Base-by-base conservation (phyloP, 1,140 invertebrate genomes). In the Drosophila simulans region DNA sequence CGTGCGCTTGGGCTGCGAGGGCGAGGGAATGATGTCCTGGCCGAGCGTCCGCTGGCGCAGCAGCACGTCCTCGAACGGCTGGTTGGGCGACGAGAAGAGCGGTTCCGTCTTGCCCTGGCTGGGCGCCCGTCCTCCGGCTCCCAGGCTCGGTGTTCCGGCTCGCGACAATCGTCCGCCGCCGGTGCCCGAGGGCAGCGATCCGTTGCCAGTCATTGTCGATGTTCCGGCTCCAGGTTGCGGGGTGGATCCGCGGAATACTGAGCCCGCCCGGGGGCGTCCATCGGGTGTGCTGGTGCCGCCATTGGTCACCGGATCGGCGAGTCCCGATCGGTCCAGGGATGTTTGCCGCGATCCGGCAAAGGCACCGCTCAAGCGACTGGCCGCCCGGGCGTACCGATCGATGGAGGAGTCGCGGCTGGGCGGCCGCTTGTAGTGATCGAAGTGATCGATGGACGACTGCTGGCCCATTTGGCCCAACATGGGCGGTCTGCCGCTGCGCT, bases 381-480 rank as follows among this genome's bases (percentile, higher is more conserved):
- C 93, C 20, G 94, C 94, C 68, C 95, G 93, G 1, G 95, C 94
- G 88, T 96, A 97, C 60, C 96, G 94, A 93, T 98, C 97, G 39
- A 97, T 96, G 75, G 97, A 97, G 72, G 96, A 96, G 89, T 98
- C 97, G 89, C 97, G 93, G 93, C 97, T 97, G 3, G 97, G 96
- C 56, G 97, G 96, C 88, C 96, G 94, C 92, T 97, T 97, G 91
- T 99, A 99, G 91, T 99, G 98, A 93, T 99, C 98, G 92, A 99
- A 95, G 86, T 95, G 94, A 80, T 95, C 95, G 73, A 95, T 95
- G 35, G 94, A 95, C 2, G 94, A 93, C 84, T 94, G 93, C 77
- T 94, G 94, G 7, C 92, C 91, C 42, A 91, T 92, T 52, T 92
- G 92, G n/a, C 93, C 93, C 58, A 94, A 59, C 78, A 93, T 93